Percentiles rank a stretch among this genome's conserved stretches.
These are phyloP conservation scores for Myxocyprinus asiaticus DNA, from an alignment of 2,113 vertebrate species.

Conservation along the genomic window DNA sequence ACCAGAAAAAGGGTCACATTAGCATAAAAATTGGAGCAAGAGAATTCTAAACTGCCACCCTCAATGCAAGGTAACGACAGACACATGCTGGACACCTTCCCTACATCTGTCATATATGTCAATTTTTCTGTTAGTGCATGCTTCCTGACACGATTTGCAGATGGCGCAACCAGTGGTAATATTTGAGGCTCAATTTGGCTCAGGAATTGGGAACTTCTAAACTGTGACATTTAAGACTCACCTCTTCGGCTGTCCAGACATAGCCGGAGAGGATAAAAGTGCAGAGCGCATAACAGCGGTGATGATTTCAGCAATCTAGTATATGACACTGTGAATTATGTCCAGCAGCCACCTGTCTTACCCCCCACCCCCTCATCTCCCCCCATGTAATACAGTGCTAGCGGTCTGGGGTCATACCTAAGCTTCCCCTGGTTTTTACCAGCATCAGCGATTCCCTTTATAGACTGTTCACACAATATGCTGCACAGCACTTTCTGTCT, in stretches of 20 bases:
- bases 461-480: slow-evolving; percentile 59
- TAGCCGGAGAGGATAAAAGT: slow-evolving; percentile 20
- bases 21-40: slow-evolving; percentile 57
- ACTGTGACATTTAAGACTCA: slow-evolving; percentile 37
- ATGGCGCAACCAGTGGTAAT: neutral
- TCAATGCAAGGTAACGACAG: neutral
- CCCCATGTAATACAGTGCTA: slow-evolving; percentile 45
- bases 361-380: too few species aligned
- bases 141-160: neutral
- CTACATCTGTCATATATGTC: neutral
- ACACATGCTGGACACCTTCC: too few species aligned
- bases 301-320: slow-evolving; percentile 56
- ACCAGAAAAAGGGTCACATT: slow-evolving; percentile 65
- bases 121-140: neutral
- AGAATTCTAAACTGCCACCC: slow-evolving; percentile 8
- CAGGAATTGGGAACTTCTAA: slow-evolving; percentile 21
- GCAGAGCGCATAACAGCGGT: slow-evolving; percentile 45
- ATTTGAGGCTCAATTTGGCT: slow-evolving; percentile 19
- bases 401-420: slow-evolving; percentile 53
- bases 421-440: slow-evolving; percentile 62
- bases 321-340: slow-evolving; percentile 53
- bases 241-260: slow-evolving; percentile 15
- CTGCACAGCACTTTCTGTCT: slow-evolving; percentile 59
- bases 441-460: slow-evolving; percentile 66
- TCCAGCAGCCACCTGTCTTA: slow-evolving; percentile 2